phyloP scores from a whole-genome alignment of 64 coral and sea anemone genomes.

The Montipora foliosa region DNA sequence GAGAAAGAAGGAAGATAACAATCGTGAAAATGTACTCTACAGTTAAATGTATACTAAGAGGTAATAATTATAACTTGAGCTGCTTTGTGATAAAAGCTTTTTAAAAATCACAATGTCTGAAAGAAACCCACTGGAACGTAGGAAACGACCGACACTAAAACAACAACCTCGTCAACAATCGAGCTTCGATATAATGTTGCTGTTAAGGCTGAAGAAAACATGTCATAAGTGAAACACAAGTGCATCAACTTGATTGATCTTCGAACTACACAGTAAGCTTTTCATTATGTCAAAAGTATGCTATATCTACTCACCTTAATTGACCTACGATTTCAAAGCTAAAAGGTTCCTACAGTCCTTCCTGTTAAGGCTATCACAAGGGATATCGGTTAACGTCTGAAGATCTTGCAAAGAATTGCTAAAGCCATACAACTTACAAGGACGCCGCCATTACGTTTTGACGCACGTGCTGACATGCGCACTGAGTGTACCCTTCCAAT shows the following conservation, averaged over 20 bases:
- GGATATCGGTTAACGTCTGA: background rate
- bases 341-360: background rate
- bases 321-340: background rate
- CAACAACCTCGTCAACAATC: too few species aligned
- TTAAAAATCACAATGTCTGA: too few species aligned
- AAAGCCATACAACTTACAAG: background rate
- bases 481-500: background rate
- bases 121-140: too few species aligned
- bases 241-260: too few species aligned
- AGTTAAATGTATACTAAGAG: background rate
- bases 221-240: too few species aligned
- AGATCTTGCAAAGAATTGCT: background rate
- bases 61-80: too few species aligned
- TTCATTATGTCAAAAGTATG: background rate
- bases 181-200: too few species aligned
- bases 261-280: too few species aligned
- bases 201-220: too few species aligned
- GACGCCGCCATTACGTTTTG: conserved; percentile 26
- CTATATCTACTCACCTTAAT: background rate
- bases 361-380: background rate
- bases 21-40: background rate
- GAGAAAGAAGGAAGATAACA: background rate
- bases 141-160: too few species aligned
- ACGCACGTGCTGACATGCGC: conserved; percentile 54
- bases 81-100: too few species aligned